These are phyloP conservation scores for Caenorhabditis afra DNA, from an alignment of 2,888 invertebrate species.

Conservation along the genomic window DNA sequence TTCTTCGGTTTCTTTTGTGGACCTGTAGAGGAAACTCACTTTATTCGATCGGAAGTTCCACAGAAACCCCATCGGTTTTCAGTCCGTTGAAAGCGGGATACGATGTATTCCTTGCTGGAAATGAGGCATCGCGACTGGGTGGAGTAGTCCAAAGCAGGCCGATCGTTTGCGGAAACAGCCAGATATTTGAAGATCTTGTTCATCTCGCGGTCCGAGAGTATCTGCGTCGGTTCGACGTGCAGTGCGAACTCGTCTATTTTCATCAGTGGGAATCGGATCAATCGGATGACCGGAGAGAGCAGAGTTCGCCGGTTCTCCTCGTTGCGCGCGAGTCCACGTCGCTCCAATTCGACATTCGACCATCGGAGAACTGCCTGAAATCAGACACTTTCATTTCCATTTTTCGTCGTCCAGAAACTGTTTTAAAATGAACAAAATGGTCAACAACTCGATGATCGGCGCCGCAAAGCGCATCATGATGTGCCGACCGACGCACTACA, in stretches of 20 bases:
- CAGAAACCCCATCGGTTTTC: constrained; percentile 90
- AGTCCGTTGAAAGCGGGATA: constrained; percentile 86
- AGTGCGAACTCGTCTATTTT: constrained; percentile 90
- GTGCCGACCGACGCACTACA: constrained; percentile 74
- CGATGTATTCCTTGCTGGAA: constrained; percentile 59
- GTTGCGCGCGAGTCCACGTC: constrained; percentile 85
- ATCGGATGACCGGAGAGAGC: constrained; percentile 86
- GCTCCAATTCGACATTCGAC: constrained; percentile 84
- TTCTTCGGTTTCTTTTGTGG: not conserved
- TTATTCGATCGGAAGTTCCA: constrained; percentile 88
- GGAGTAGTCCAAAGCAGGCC: constrained; percentile 85
- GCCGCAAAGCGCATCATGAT: constrained; percentile 69
- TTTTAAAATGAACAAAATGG: constrained; percentile 42
- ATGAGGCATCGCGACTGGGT: constrained; percentile 59
- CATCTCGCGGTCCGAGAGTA: constrained; percentile 87
- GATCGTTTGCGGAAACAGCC: constrained; percentile 86
- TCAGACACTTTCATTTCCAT: constrained; percentile 17
- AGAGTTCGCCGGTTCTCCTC: constrained; percentile 86
- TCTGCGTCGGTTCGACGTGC: constrained; percentile 83
- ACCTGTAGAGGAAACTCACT: constrained; percentile 81
- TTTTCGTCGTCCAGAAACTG: not conserved
- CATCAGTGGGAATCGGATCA: constrained; percentile 90
- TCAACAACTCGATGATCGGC: constrained; percentile 48
- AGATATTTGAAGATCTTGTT: constrained; percentile 85
- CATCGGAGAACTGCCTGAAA: constrained; percentile 73